phyloP scores from a whole-genome alignment of 2,113 vertebrate genomes.

The Pterophyllum scalare region DNA sequence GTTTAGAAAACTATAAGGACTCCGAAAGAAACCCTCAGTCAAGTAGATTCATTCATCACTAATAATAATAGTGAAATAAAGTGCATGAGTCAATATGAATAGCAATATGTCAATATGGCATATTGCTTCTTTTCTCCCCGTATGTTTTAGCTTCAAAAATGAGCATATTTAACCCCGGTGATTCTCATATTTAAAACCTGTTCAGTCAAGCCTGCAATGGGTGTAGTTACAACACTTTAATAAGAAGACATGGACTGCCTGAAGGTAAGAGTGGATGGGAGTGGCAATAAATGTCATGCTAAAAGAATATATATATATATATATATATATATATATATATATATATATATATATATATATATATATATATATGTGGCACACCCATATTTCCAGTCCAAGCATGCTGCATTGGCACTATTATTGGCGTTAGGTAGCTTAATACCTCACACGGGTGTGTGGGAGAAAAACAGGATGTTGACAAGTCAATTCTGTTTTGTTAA shows the following conservation, averaged over 20 bases:
- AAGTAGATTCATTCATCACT: too few species aligned
- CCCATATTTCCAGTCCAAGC: constrained; percentile 65
- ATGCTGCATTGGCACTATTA: constrained; percentile 38
- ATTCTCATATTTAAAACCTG: constrained; percentile 19
- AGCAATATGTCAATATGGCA: too few species aligned
- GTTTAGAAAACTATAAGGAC: neutral
- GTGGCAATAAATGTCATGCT: constrained; percentile 54
- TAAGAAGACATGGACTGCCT: constrained; percentile 58
- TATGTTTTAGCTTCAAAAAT: neutral
- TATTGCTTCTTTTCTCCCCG: too few species aligned
- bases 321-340: too few species aligned
- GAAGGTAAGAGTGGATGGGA: constrained; percentile 45
- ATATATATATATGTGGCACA: constrained; percentile 23
- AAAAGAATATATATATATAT: neutral
- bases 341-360: neutral
- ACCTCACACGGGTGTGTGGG: constrained; percentile 43
- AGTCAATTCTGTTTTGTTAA: constrained; percentile 53
- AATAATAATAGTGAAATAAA: neutral
- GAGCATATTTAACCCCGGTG: constrained; percentile 10
- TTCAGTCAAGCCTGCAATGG: constrained; percentile 50
- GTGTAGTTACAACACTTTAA: constrained; percentile 51
- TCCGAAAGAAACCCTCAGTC: neutral
- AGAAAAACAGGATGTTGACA: constrained; percentile 23
- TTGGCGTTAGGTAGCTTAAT: neutral
- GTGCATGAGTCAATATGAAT: neutral